These are phyloP conservation scores for Melanophora roralis DNA, from an alignment of 2,888 invertebrate species.

Conservation along the genomic window DNA sequence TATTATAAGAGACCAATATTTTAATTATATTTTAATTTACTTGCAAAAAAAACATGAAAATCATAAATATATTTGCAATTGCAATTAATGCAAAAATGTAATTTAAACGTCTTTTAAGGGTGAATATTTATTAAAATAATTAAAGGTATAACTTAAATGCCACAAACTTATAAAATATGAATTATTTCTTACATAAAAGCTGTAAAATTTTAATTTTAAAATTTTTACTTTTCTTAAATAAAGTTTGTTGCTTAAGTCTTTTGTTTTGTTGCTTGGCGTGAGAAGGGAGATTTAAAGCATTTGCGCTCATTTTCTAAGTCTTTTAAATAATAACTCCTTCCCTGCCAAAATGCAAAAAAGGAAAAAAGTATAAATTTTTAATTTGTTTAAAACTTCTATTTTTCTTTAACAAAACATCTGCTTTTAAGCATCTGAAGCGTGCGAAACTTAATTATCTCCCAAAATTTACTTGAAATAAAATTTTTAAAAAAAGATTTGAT, in stretches of 20 bases:
- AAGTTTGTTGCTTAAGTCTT: constrained; percentile 39
- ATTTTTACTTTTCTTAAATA: neutral
- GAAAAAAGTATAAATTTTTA: neutral
- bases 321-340: neutral
- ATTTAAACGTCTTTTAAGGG: constrained; percentile 10
- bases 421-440: neutral
- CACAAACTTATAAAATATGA: constrained; percentile 2
- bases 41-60: constrained; percentile 1
- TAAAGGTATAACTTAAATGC: constrained; percentile 42
- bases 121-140: constrained; percentile 46
- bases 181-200: neutral
- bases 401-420: neutral
- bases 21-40: constrained; percentile 2
- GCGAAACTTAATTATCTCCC: neutral
- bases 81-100: constrained; percentile 38
- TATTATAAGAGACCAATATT: neutral
- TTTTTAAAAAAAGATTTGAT: neutral
- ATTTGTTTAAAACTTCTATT: neutral
- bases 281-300: neutral
- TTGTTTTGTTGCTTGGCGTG: neutral
- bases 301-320: neutral
- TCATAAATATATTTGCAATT: constrained; percentile 20
- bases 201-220: neutral
- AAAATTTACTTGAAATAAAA: neutral
- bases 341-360: neutral